Percentiles rank a stretch among this genome's conserved stretches.
These are phyloP conservation scores for Hemistola chrysoprasaria DNA, from an alignment of 2,888 invertebrate species.

Conservation along the genomic window DNA sequence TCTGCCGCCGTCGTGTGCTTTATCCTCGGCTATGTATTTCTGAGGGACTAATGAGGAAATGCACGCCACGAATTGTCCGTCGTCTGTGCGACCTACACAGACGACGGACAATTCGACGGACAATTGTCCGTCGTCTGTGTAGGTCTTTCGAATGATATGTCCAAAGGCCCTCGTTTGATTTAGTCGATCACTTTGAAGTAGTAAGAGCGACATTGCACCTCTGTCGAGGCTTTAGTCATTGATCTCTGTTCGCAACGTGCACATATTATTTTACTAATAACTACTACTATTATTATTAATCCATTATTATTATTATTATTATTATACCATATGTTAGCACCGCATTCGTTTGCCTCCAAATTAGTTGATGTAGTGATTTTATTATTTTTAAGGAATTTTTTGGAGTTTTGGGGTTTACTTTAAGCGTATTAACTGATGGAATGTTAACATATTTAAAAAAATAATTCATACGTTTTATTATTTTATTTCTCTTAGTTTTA, in stretches of 20 bases:
- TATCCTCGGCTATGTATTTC: too few relatives aligned
- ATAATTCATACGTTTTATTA: constrained; percentile 36
- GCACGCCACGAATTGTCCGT: too few relatives aligned
- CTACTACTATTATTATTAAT: too few relatives aligned
- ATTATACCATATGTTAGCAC: constrained; percentile 35
- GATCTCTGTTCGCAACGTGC: constrained; percentile 53
- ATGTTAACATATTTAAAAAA: constrained; percentile 57
- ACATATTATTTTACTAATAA: constrained; percentile 30
- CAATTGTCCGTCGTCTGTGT: too few relatives aligned
- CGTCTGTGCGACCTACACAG: too few relatives aligned
- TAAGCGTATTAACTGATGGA: constrained; percentile 64
- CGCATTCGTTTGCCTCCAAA: constrained; percentile 33
- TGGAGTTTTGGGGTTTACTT: constrained; percentile 58
- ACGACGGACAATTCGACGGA: too few relatives aligned
- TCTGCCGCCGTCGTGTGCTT: too few relatives aligned
- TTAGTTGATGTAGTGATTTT: constrained; percentile 39
- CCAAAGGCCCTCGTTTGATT: constrained; percentile 9
- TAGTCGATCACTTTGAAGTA: constrained; percentile 7
- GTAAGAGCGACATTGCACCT: constrained; percentile 38
- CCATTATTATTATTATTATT: constrained; percentile 26
- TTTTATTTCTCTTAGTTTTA: constrained; percentile 33
- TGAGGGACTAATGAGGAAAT: too few relatives aligned
- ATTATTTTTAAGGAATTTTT: constrained; percentile 52
- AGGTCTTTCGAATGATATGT: too few relatives aligned
- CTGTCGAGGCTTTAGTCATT: constrained; percentile 45